Evolutionary conservation across 2,888 invertebrate genomes (phyloP).

Genomic region (Caenorhabditis panamensis): DNA sequence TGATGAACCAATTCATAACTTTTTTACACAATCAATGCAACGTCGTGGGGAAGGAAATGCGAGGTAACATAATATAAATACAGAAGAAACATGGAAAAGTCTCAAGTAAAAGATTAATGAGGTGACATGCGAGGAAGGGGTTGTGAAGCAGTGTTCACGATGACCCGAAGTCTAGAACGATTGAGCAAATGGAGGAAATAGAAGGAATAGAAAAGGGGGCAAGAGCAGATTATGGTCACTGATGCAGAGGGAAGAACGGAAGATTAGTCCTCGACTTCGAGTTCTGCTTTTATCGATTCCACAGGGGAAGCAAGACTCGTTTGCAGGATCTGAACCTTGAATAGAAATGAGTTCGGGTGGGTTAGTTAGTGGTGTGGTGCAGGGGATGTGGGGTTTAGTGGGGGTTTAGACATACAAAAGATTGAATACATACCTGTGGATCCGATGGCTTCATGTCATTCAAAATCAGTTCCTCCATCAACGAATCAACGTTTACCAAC

Average conservation of each 20-base stretch:
- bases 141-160: not conserved
- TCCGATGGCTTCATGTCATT: slow-evolving; percentile 67
- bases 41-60: not conserved
- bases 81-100: slow-evolving; percentile 6
- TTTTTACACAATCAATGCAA: not conserved
- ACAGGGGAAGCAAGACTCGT: slow-evolving; percentile 55
- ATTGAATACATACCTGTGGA: slow-evolving; percentile 36
- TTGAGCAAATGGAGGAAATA: not conserved
- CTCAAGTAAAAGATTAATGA: slow-evolving; percentile 6
- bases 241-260: not conserved
- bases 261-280: slow-evolving; percentile 25
- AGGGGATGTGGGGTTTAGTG: not conserved
- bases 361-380: not conserved
- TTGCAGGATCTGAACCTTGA: slow-evolving; percentile 45
- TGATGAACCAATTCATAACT: too few relatives aligned
- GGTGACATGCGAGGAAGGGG: not conserved
- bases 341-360: not conserved
- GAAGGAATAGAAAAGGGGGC: slow-evolving; percentile 7
- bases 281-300: slow-evolving; percentile 49
- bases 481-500: slow-evolving; percentile 75
- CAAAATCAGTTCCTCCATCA: slow-evolving; percentile 76
- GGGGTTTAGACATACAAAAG: too few relatives aligned
- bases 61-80: not conserved
- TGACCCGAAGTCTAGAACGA: slow-evolving; percentile 15
- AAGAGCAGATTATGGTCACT: slow-evolving; percentile 39